Base-by-base conservation (phyloP, 2,888 invertebrate genomes). In the Pachymerium ferrugineum region DNA sequence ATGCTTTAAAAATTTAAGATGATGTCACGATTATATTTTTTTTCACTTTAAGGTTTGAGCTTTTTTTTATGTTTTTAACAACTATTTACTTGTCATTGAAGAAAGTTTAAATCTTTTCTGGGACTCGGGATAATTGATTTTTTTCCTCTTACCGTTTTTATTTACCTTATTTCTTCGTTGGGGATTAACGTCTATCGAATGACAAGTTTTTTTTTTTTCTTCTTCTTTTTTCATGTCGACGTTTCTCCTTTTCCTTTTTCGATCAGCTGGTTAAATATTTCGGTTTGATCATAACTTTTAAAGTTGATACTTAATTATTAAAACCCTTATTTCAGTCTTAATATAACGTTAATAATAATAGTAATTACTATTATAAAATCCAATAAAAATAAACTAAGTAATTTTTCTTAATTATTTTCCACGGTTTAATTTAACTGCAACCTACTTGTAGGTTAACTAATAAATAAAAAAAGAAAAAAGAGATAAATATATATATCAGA, bases 251-350 rank as follows among this genome's bases (percentile, higher is more conserved):
- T n/a, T n/a, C n/a, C n/a, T 28, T 19, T 62, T 38, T 62, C 28
- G 62, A 62, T 62, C 62, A 25, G 62, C 25, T 14, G 28, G 62
- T 62, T 62, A 62, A 62, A 62, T 28, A 62, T 62, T 62, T 62
- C 62, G 28, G n/a, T 28, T 28, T 25, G 22, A 62, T 28, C 28
- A 62, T 28, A 62, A 62, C 25, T 12, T 14, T 25, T 28, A n/a
- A n/a, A n/a, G n/a, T n/a, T n/a, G n/a, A n/a, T n/a, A n/a, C n/a
- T n/a, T n/a, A n/a, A n/a, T n/a, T n/a, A n/a, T n/a, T n/a, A n/a
- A n/a, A n/a, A n/a, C n/a, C n/a, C n/a, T n/a, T n/a, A n/a, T n/a
- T n/a, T n/a, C n/a, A n/a, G n/a, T n/a, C n/a, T n/a, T n/a, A n/a
- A n/a, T n/a, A n/a, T n/a, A n/a, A n/a, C n/a, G n/a, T n/a, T n/a